These are phyloP conservation scores for Nowickia ferox DNA, from an alignment of 2,888 invertebrate genomes.

Conservation along the genomic window DNA sequence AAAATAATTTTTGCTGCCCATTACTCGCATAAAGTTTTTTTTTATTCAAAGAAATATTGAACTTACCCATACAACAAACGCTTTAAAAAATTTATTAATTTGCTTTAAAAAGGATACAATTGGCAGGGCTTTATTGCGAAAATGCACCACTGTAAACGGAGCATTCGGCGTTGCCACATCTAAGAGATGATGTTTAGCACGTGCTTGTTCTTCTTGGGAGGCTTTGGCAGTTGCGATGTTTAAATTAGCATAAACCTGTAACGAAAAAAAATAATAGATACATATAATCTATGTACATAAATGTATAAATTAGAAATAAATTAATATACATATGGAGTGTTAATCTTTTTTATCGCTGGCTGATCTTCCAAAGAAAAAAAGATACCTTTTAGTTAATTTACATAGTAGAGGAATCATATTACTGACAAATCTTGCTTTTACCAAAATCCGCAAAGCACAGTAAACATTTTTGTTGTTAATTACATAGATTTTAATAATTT, in stretches of 20 bases:
- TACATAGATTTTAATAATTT: constrained; percentile 60
- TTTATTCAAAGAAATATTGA: too few relatives aligned
- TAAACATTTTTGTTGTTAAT: constrained; percentile 40
- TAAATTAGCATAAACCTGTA: constrained; percentile 95
- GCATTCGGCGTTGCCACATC: constrained; percentile 92
- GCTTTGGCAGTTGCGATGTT: constrained; percentile 98
- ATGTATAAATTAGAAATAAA: constrained; percentile 3
- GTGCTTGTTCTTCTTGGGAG: constrained; percentile 89
- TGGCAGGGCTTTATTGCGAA: constrained; percentile 90
- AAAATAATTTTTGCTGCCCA: too few relatives aligned
- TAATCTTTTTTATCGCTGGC: constrained; percentile 35
- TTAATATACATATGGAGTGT: constrained; percentile 45
- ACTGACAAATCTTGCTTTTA: neutral
- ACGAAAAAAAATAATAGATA: constrained; percentile 74
- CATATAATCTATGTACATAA: neutral
- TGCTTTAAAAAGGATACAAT: constrained; percentile 85
- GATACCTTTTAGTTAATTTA: neutral
- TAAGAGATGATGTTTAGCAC: constrained; percentile 93
- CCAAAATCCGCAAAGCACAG: neutral
- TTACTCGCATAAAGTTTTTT: too few relatives aligned
- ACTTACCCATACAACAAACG: too few relatives aligned
- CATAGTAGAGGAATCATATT: neutral
- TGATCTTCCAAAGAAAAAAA: neutral
- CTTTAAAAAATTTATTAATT: neutral
- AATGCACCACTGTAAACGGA: constrained; percentile 92